Percentiles rank a stretch among this genome's conserved stretches.
These are phyloP conservation scores for Origma solitaria DNA, from an alignment of 2,113 vertebrate species.

Conservation along the genomic window DNA sequence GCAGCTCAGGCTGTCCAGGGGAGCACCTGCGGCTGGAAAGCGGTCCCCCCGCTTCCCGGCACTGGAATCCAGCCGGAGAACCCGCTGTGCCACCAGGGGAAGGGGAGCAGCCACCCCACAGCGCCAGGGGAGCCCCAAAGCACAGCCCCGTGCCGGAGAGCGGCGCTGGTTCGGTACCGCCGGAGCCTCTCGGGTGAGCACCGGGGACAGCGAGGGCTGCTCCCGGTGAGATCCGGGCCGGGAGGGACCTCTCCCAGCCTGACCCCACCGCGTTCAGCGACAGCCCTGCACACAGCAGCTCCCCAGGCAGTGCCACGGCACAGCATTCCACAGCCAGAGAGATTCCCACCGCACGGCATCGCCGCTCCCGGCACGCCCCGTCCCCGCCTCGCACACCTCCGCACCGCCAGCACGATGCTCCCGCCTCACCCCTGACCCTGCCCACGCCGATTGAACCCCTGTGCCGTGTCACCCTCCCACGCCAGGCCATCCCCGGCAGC, in stretches of 20 bases:
- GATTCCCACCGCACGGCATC: not conserved
- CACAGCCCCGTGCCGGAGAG: not conserved
- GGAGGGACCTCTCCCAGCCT: not conserved
- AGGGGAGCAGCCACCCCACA: not conserved
- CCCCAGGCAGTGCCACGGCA: accelerated
- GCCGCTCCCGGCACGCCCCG: accelerated
- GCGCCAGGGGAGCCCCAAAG: accelerated
- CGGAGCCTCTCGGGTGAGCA: not conserved
- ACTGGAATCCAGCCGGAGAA: not conserved
- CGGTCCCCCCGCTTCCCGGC: not conserved
- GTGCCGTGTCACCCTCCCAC: not conserved
- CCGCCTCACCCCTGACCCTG: not conserved
- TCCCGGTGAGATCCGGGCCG: not conserved
- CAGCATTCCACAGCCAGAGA: not conserved
- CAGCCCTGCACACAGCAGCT: not conserved
- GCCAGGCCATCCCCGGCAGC: not conserved
- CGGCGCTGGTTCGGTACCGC: not conserved
- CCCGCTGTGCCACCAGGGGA: accelerated
- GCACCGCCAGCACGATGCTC: not conserved
- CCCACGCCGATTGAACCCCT: accelerated
- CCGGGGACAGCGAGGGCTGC: not conserved
- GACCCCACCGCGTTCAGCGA: not conserved
- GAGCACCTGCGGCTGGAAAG: not conserved
- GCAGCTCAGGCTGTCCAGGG: not conserved
- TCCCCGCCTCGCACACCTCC: not conserved